Evolutionary conservation across 2,797 vertebrate genomes (phyloP).

Genomic region (Pteropus rufus): DNA sequence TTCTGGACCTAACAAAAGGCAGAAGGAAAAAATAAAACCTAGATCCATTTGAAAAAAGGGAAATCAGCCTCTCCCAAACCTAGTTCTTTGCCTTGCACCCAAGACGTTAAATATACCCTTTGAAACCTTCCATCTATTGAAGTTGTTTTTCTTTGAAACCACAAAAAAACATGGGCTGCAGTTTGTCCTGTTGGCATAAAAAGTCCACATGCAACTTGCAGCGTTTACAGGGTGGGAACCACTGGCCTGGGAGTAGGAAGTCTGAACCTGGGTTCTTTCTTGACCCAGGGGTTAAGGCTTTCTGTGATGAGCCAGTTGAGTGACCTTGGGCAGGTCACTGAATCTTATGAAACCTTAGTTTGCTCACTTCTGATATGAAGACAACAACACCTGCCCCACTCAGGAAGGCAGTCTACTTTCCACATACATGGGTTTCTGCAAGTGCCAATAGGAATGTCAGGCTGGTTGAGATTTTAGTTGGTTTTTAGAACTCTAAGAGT

Average conservation of each 20-base stretch:
- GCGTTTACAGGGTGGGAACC: neutral
- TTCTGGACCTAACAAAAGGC: slow-evolving; percentile 18
- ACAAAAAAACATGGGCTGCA: slow-evolving; percentile 19
- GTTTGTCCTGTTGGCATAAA: slow-evolving; percentile 43
- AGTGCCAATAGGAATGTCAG: neutral
- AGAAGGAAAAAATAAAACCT: neutral
- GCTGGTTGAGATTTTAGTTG: neutral
- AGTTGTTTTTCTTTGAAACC: slow-evolving; percentile 56
- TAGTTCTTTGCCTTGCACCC: slow-evolving; percentile 34
- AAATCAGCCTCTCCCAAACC: neutral
- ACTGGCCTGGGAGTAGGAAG: neutral
- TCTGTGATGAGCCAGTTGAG: neutral
- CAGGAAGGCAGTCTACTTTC: neutral
- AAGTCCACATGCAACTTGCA: slow-evolving; percentile 35
- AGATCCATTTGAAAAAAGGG: slow-evolving; percentile 34
- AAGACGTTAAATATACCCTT: slow-evolving; percentile 48
- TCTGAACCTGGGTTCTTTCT: neutral
- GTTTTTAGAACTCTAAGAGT: neutral
- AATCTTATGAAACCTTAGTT: neutral
- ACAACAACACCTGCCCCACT: neutral
- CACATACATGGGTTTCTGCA: neutral
- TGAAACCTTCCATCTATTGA: slow-evolving; percentile 44
- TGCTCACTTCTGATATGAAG: neutral
- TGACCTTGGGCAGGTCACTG: neutral
- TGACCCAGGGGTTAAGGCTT: neutral